Percentiles rank a stretch among this genome's conserved stretches.
Evolutionary conservation across 2,797 vertebrate genomes (phyloP).

Genomic region (Hapalemur alaotrensis): DNA sequence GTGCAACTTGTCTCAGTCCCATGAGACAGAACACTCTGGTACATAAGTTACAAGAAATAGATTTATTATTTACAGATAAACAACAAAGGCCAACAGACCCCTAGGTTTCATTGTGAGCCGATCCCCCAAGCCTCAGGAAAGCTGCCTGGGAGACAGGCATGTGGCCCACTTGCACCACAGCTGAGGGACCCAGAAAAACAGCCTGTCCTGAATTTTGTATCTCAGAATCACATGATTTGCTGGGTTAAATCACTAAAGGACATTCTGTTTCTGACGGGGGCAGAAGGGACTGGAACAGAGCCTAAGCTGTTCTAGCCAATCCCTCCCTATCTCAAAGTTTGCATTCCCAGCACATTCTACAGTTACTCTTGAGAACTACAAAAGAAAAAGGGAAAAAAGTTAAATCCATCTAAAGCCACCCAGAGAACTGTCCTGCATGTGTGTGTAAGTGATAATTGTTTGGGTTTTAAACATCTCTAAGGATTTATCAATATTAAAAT

Average conservation of each 20-base stretch:
- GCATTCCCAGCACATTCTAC: neutral
- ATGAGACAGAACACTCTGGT: neutral
- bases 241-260: neutral
- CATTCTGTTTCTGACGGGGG: neutral
- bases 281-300: neutral
- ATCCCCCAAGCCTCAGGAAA: neutral
- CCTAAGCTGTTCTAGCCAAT: neutral
- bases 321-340: neutral
- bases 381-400: neutral
- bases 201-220: neutral
- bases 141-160: neutral
- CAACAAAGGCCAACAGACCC: neutral
- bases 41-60: neutral
- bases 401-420: neutral
- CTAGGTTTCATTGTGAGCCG: neutral
- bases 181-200: neutral
- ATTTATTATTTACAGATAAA: neutral
- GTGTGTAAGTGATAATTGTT: neutral
- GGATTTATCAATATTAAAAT: neutral
- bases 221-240: neutral
- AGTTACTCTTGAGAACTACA: neutral
- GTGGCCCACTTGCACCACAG: neutral
- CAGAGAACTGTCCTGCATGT: neutral
- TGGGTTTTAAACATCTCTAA: neutral
- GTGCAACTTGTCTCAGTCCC: neutral